Percentiles rank a stretch among this genome's conserved stretches.
These are phyloP conservation scores for Melieria omissa DNA, from an alignment of 2,888 invertebrate genomes.

Conservation along the genomic window DNA sequence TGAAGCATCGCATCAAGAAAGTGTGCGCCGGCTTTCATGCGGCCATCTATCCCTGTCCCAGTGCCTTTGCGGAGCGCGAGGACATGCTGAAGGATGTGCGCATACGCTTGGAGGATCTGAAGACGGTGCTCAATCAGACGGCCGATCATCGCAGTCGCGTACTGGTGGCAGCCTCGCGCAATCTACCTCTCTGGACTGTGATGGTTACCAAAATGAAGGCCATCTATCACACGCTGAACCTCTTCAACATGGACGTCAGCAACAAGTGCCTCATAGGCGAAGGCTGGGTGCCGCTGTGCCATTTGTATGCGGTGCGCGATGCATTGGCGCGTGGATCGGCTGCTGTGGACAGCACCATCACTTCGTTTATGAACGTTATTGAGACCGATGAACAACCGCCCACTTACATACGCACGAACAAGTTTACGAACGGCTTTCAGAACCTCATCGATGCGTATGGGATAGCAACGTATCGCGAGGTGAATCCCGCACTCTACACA, in stretches of 20 bases:
- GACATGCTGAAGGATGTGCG: constrained; percentile 87
- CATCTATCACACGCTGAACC: constrained; percentile 92
- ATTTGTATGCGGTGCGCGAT: constrained; percentile 78
- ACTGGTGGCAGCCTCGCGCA: constrained; percentile 81
- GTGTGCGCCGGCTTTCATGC: constrained; percentile 90
- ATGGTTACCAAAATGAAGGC: constrained; percentile 91
- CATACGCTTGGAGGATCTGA: constrained; percentile 84
- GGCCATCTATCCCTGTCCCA: constrained; percentile 87
- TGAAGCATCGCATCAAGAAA: constrained; percentile 87
- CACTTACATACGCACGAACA: constrained; percentile 91
- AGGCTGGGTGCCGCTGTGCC: constrained; percentile 84
- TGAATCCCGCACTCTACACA: constrained; percentile 89
- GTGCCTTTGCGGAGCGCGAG: constrained; percentile 78
- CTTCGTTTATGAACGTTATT: constrained; percentile 92
- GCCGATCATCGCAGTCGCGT: constrained; percentile 86
- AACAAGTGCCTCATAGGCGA: constrained; percentile 91
- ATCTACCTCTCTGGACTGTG: constrained; percentile 83
- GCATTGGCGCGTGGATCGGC: constrained; percentile 86
- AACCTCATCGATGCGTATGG: constrained; percentile 94
- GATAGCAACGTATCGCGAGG: constrained; percentile 90
- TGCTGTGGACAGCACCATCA: constrained; percentile 85
- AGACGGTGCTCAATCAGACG: constrained; percentile 81
- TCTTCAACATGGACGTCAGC: constrained; percentile 91
- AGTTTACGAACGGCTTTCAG: constrained; percentile 93
- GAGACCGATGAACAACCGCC: constrained; percentile 84